Evolutionary conservation across 1,140 invertebrate species (phyloP), one percentile per base, ranked within the genome.

Genomic region (Callitettix versicolor): DNA sequence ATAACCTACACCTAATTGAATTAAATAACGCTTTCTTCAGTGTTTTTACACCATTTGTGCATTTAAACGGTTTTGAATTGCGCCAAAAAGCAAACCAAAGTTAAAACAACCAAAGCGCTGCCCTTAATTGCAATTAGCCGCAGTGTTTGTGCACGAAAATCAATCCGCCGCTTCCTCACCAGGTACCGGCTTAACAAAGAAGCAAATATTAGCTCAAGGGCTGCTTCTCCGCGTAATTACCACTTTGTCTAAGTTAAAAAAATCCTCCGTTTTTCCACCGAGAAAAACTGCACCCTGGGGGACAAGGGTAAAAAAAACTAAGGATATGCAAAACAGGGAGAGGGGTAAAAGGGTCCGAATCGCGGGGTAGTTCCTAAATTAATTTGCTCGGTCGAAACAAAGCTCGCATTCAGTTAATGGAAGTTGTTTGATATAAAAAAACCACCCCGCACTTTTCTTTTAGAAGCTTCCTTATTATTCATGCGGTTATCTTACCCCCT

Each of bases 401-500:
- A 51, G 33, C 48, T 30, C 34, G 48, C 48, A 51, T 51, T 51
- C 48, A 51, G 30, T 34, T 51, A 51, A 51, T 51, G 48, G 48
- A 51, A 51, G 48, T 51, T 30, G 48, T 51, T 51, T 51, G 48
- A 51, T 51, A 51, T 36, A 51, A 51, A 51, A 51, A 51, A n/a
- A 14, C 33, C 20, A 9, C 30, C 30, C 48, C 48, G 9, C 26
- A 30, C 26, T 30, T 30, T 30, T 30, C 26, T 30, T 30, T 21
- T 46, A 30, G 48, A 34, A 51, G 30, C 15, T 30, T 20, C 20
- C 48, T 51, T 51, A 51, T 51, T 51, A 51, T 51, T 51, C 48
- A 51, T 51, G 48, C 48, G 48, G 48, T 51, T 51, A 51, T 46
- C 56, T 42, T 60, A 63, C 62, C 68, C 68, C 70, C 68, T 42